Conservation (phyloP, 2,113 vertebrate species). For the Spilogale gracilis region DNA sequence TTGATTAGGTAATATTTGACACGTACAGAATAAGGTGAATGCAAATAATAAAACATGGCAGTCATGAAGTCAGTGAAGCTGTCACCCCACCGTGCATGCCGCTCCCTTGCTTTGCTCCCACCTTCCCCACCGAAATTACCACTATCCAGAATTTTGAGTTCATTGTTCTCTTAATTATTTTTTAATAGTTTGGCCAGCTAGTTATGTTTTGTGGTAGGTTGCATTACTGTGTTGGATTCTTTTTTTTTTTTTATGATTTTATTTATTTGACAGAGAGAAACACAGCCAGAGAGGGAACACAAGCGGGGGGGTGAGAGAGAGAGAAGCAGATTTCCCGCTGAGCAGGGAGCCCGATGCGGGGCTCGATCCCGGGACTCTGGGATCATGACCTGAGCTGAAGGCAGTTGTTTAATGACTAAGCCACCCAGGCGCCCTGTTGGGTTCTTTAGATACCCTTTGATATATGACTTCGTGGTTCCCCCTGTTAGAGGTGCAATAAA, state of each 20-base stretch:
- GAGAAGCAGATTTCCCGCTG: no score
- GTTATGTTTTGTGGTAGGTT: background rate
- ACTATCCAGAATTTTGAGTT: background rate
- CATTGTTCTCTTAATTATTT: background rate
- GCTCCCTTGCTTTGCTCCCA: background rate
- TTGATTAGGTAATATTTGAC: background rate
- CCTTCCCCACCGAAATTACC: background rate
- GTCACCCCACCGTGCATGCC: background rate
- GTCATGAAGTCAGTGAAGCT: background rate
- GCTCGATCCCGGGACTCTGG: no score
- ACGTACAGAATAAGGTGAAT: background rate
- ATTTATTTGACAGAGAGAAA: no score
- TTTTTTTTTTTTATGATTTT: no score
- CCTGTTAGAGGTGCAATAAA: background rate
- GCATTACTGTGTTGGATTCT: background rate
- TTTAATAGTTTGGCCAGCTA: constrained; percentile 2
- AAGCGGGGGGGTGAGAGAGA: no score
- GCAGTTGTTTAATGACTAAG: no score
- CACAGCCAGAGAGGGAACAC: no score
- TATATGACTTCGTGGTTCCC: background rate
- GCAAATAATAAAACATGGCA: background rate
- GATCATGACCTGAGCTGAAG: no score
- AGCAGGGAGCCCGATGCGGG: no score
- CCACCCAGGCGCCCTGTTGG: background rate
- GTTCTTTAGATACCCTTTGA: background rate